Evolutionary conservation across 2,113 vertebrate species (phyloP).

Genomic region (Callospermophilus lateralis): DNA sequence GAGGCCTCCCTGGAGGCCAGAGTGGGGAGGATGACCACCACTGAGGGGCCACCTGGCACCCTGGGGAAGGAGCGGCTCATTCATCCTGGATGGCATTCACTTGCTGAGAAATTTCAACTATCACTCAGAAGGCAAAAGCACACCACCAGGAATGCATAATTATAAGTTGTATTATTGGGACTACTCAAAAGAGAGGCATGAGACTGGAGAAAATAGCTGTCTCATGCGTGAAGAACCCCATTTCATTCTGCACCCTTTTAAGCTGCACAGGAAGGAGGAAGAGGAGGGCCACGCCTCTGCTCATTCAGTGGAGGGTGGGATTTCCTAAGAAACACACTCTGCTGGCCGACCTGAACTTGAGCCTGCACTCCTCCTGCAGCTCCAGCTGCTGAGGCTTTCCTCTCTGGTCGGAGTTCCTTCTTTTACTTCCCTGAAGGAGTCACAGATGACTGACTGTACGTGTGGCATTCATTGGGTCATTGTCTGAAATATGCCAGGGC

Average conservation of each 20-base stretch:
- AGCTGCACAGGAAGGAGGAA: slow-evolving; percentile 24
- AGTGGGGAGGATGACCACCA: neutral
- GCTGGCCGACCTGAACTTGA: neutral
- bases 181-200: neutral
- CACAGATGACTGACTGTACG: neutral
- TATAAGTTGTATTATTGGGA: slow-evolving; percentile 31
- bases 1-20: neutral
- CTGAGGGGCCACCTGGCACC: neutral
- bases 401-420: neutral
- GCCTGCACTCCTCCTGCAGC: neutral
- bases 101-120: neutral
- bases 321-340: neutral
- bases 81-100: neutral
- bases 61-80: neutral
- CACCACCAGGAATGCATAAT: neutral
- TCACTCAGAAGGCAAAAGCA: slow-evolving; percentile 26
- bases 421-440: slow-evolving; percentile 34
- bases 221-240: neutral
- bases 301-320: neutral
- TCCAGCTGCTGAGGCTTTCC: neutral
- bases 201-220: neutral
- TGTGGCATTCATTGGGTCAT: neutral
- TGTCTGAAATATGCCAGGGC: neutral
- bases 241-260: slow-evolving; percentile 19
- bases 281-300: neutral